These are phyloP conservation scores for Petrophora chlorosata DNA, from an alignment of 2,888 invertebrate genomes.

Conservation along the genomic window DNA sequence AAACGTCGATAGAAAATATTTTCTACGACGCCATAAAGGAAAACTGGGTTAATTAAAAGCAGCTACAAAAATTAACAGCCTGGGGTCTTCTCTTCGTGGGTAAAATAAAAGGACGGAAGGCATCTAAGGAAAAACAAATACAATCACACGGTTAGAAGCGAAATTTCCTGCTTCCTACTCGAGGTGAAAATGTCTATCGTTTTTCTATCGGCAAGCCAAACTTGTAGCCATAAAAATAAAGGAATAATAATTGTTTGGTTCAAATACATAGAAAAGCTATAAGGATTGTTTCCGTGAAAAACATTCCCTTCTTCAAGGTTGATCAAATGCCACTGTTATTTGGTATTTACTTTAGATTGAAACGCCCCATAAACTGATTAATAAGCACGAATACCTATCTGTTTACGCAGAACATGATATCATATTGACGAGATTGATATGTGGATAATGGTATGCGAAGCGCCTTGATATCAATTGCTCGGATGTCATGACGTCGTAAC, in stretches of 20 bases:
- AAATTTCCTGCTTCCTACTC: too few relatives aligned
- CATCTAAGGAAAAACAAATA: too few relatives aligned
- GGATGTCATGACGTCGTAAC: conserved; percentile 16
- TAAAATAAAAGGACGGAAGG: neutral
- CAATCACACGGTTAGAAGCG: too few relatives aligned
- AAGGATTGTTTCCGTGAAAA: too few relatives aligned
- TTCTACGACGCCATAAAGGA: conserved; percentile 9
- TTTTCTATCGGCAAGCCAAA: too few relatives aligned
- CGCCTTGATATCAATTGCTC: conserved; percentile 21
- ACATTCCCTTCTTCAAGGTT: too few relatives aligned
- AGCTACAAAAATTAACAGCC: conserved; percentile 4
- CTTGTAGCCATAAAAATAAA: too few relatives aligned
- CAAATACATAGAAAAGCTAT: too few relatives aligned
- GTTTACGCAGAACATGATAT: conserved; percentile 3
- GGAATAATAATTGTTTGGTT: too few relatives aligned
- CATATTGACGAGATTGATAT: conserved; percentile 20
- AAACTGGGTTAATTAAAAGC: conserved; percentile 10
- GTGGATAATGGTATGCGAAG: conserved; percentile 15
- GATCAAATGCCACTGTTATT: too few relatives aligned
- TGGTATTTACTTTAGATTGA: neutral
- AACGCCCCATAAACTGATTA: conserved; percentile 10
- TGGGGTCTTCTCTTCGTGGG: neutral
- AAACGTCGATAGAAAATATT: conserved; percentile 21
- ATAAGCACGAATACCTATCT: conserved; percentile 2
- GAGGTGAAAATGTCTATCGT: too few relatives aligned